Conservation (phyloP, 2,113 vertebrate species). For the Perca fluviatilis region DNA sequence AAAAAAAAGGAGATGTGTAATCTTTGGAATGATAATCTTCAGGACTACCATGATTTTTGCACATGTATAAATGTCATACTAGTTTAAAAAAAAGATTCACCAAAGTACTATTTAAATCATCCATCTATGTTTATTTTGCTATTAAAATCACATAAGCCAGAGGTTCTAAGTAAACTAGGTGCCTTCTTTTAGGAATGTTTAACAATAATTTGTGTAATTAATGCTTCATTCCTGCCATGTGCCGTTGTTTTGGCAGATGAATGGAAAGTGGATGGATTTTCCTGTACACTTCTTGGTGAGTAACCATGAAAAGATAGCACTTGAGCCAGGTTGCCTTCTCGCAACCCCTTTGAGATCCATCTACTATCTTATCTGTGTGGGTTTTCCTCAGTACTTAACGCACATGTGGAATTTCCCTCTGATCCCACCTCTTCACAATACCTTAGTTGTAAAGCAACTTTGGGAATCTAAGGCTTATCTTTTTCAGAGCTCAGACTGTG, state of each 20-base stretch:
- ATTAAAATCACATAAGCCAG: neutral
- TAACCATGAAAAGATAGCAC: constrained; percentile 38
- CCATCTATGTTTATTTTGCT: neutral
- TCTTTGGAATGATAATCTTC: constrained; percentile 16
- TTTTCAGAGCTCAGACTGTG: constrained; percentile 18
- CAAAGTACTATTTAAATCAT: neutral
- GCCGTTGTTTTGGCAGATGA: constrained; percentile 4
- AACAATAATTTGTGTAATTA: neutral
- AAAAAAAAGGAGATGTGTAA: constrained; percentile 24
- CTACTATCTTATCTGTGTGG: constrained; percentile 16
- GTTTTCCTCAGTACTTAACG: neutral
- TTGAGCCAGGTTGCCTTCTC: constrained; percentile 5
- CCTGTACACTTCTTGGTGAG: neutral
- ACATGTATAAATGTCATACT: neutral
- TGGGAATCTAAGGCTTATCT: constrained; percentile 38
- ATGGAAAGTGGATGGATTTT: constrained; percentile 18
- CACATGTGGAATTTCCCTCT: constrained; percentile 16
- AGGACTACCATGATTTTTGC: neutral
- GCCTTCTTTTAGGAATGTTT: neutral
- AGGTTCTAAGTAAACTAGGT: neutral
- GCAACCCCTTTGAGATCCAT: constrained; percentile 7
- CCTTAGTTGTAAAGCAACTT: constrained; percentile 14
- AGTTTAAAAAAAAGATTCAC: neutral
- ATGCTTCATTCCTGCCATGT: neutral
- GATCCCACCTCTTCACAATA: constrained; percentile 14